A percentile compares a stretch with the other conserved stretches of the same genome.
phyloP scores from a whole-genome alignment of 2,113 vertebrate species.

The Antechinus stuartii region DNA sequence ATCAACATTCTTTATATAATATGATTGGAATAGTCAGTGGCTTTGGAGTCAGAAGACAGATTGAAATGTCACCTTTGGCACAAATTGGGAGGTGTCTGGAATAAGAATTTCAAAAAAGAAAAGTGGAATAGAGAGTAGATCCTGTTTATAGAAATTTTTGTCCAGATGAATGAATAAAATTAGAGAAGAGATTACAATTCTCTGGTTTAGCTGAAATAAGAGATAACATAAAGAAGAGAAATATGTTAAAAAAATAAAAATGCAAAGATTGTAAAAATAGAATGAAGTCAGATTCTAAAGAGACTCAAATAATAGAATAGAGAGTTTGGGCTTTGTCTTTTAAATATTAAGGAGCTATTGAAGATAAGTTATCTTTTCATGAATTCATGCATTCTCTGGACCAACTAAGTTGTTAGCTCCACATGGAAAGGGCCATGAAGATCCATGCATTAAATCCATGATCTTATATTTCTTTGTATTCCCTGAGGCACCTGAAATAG shows the following conservation, averaged over 20 bases:
- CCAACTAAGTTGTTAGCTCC: background rate
- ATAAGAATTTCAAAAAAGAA: background rate
- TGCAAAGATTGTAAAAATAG: background rate
- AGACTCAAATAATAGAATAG: background rate
- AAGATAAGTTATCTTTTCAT: background rate
- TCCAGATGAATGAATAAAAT: background rate
- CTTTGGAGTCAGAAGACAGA: background rate
- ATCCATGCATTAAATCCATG: background rate
- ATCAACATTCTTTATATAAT: background rate
- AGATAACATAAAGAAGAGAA: background rate
- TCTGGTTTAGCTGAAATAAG: background rate
- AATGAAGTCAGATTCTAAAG: background rate
- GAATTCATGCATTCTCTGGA: background rate
- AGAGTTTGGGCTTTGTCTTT: background rate
- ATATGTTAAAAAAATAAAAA: background rate
- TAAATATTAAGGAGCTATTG: background rate
- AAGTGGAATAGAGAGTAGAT: background rate
- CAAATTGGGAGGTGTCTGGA: background rate
- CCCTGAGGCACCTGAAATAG: background rate
- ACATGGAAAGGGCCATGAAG: background rate
- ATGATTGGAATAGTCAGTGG: background rate
- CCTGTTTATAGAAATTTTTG: background rate
- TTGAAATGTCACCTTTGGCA: background rate
- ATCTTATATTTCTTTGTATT: background rate
- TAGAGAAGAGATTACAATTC: background rate